Evolutionary conservation across 2,797 vertebrate species (phyloP), one percentile per base, ranked within the genome.

Genomic region (Rhinatrema bivittatum): DNA sequence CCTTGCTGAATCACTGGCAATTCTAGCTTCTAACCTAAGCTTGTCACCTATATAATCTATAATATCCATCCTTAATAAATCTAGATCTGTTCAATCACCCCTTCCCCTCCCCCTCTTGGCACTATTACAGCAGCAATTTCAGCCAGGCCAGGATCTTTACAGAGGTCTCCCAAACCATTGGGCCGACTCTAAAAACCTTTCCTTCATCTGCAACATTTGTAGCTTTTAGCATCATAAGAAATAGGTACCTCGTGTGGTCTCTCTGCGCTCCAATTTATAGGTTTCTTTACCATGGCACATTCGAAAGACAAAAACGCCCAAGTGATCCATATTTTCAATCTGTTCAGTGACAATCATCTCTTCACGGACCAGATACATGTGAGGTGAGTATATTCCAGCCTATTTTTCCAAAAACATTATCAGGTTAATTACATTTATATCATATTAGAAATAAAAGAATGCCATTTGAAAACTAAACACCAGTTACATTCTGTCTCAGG

Each of bases 291-390:
- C 87, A 1, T 62, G 85, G 66, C 94, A 98, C 20, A 98, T 85
- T 53, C 83, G 89, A 67, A 90, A 75, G 70, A 98, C 98, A 59
- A 91, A 94, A 67, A 79, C 78, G 20, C 95, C 95, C 49, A 98
- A 76, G 64, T 89, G 82, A 45, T 94, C 89, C 15, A 97, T 70
- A 0, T 91, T 82, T 37, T 95, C 82, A 72, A 97, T 87, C 21
- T 88, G 88, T 62, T 95, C 93, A 0, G 93, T 98, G 65, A 98
- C 92, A 2, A 94, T 70, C 94, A 98, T 96, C 73, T 96, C 91
- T 48, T 98, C 94, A 0, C 91, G 95, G 70, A 98, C 68, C 78
- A 98, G 72, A 59, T 97, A 98, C 1, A 93, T 90, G 79, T 98
- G 93, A 7, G 94, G 94, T 82, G 98, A 69, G 58, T 97, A 97